Evolutionary conservation across 1,140 invertebrate species (phyloP), one percentile per base, ranked within the genome.

Genomic region (Zaprionus lachaisei): DNA sequence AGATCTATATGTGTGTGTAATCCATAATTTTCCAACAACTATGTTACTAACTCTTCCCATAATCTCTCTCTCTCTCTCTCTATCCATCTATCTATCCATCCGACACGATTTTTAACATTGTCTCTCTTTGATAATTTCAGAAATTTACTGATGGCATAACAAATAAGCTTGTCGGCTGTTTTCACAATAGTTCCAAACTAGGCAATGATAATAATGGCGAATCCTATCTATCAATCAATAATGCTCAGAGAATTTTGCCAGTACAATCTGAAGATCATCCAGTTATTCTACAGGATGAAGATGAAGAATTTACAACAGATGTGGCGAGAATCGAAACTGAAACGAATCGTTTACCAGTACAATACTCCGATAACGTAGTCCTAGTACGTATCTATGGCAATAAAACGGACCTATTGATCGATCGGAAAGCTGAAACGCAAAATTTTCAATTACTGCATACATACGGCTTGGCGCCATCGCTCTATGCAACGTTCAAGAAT

Each of bases 111-210:
- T 51, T 2, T 28, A 4, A 47, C 20, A 38, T n/a, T 56, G 31
- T 57, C 2, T 54, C 7, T 78, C 11, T 5, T 51, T 51, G 47
- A 51, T 24, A 12, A 67, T 90, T 87, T 41, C 72, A 99, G 98
- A 93, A 96, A 80, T 99, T 99, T 93, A 99, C 97, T 64, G 97
- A 98, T 95, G 98, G 98, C 31, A 98, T 99, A 62, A 98, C 98
- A 57, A 99, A 99, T 94, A 97, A 97, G 93, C 94, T 99, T 71
- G 94, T 99, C 55, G 97, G 96, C 28, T 97, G 97, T 81, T 97
- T 94, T 85, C 85, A 92, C 72, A 92, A 92, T 69, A 71, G 31
- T 70, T 62, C 71, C 55, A 69, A 89, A 73, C 17, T 83, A 54
- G 79, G 37, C 51, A 79, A 86, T 76, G 79, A 77, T 55, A 79